These are phyloP conservation scores for Prionailurus bengalensis DNA, from an alignment of 2,113 vertebrate species.

Conservation along the genomic window DNA sequence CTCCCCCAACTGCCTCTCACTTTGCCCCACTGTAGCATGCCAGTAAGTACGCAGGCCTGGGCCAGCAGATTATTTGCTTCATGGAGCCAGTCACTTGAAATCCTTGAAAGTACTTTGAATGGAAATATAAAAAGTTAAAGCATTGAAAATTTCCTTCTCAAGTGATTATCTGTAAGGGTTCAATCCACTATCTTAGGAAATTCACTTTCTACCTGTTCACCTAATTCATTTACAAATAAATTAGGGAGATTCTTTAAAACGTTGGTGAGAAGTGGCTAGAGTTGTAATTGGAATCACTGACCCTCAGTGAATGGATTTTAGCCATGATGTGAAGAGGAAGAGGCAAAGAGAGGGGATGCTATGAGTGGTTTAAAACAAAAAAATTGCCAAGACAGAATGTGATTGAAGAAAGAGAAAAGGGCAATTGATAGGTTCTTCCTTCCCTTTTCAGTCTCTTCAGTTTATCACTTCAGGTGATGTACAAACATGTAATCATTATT, in stretches of 20 bases:
- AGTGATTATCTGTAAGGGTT: background rate
- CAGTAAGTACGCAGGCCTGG: background rate
- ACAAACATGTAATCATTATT: background rate
- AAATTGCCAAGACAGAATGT: background rate
- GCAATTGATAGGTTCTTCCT: background rate
- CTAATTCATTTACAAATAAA: background rate
- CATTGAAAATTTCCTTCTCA: background rate
- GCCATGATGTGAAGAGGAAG: background rate
- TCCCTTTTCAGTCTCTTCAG: background rate
- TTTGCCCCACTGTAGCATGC: background rate
- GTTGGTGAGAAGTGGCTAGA: background rate
- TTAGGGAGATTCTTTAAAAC: background rate
- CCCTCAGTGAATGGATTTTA: constrained; percentile 1
- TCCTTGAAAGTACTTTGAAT: constrained; percentile 10
- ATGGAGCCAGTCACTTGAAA: background rate
- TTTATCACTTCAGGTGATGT: background rate
- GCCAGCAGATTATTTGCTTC: background rate
- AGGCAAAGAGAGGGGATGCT: background rate
- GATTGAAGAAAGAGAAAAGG: background rate
- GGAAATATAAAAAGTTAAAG: background rate
- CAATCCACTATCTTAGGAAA: background rate
- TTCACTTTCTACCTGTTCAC: background rate
- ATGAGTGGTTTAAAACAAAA: background rate
- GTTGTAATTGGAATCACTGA: background rate
- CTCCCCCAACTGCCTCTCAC: background rate